Evolutionary conservation across 2,888 invertebrate species (phyloP).

Genomic region (Cryptus viduatorius): DNA sequence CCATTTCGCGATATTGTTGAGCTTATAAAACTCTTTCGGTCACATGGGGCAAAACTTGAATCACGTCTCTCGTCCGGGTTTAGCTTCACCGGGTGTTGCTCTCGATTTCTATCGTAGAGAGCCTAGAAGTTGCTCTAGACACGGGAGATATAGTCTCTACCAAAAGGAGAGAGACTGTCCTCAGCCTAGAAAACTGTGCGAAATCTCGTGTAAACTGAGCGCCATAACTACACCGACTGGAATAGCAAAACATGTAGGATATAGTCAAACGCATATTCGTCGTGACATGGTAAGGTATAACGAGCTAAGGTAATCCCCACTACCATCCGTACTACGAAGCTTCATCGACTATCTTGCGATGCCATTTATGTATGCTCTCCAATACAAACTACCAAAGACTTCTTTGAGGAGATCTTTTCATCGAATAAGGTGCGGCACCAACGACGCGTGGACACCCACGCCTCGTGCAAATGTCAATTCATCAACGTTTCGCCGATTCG

Average conservation of each 20-base stretch:
- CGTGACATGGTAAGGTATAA: background rate
- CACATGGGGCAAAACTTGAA: slow-evolving; percentile 44
- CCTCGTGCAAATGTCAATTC: slow-evolving; percentile 14
- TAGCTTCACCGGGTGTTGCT: slow-evolving; percentile 1
- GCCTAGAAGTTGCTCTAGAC: background rate
- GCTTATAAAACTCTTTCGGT: slow-evolving; percentile 10
- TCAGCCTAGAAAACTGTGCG: slow-evolving; percentile 54
- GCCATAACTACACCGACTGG: slow-evolving; percentile 58
- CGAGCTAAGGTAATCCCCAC: slow-evolving; percentile 26
- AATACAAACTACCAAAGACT: slow-evolving; percentile 12
- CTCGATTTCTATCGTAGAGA: slow-evolving; percentile 11
- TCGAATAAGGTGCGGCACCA: slow-evolving; percentile 46
- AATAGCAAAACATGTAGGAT: slow-evolving; percentile 44
- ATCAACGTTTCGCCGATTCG: slow-evolving; percentile 12
- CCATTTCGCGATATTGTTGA: slow-evolving; percentile 37
- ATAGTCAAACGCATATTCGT: slow-evolving; percentile 12
- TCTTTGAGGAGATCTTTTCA: background rate
- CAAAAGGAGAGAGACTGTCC: slow-evolving; percentile 41
- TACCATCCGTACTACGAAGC: slow-evolving; percentile 18
- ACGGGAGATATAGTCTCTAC: slow-evolving; percentile 17
- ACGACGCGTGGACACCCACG: slow-evolving; percentile 51
- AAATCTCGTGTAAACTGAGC: slow-evolving; percentile 56
- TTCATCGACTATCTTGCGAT: slow-evolving; percentile 28
- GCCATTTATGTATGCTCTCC: slow-evolving; percentile 48
- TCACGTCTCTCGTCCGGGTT: slow-evolving; percentile 5